A percentile compares a stretch with the other conserved stretches of the same genome.
phyloP scores from a whole-genome alignment of 37 sponge, comb jelly and placozoan genomes.

The Axinella damicornis region DNA sequence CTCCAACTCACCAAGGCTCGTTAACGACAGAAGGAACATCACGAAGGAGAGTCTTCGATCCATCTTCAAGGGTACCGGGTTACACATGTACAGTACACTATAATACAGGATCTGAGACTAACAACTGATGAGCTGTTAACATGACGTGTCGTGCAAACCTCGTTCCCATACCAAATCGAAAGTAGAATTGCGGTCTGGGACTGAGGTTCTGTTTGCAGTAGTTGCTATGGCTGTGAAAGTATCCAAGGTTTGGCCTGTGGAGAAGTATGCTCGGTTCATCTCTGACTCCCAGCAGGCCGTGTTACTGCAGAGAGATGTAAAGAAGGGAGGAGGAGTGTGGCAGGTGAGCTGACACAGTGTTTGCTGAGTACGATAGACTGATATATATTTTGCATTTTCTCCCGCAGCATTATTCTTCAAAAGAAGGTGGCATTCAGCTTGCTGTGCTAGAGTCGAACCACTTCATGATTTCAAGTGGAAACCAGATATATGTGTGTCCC shows the following conservation, averaged over 20 bases:
- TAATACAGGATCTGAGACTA: too few relatives aligned
- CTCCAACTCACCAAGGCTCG: too few relatives aligned
- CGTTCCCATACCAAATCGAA: too few relatives aligned
- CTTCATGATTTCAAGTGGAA: slow-evolving; percentile 57
- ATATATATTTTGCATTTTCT: not conserved
- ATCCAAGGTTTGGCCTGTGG: slow-evolving; percentile 60
- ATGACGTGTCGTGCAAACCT: too few relatives aligned
- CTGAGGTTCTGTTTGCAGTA: not conserved
- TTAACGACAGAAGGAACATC: not conserved
- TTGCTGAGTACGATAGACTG: not conserved
- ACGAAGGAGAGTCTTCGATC: not conserved
- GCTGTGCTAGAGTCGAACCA: slow-evolving; percentile 57
- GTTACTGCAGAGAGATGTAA: slow-evolving; percentile 9
- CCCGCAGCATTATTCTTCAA: slow-evolving; percentile 52
- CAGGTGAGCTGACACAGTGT: slow-evolving; percentile 21
- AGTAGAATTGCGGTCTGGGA: too few relatives aligned
- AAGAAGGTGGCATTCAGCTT: slow-evolving; percentile 36
- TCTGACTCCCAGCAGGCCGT: not conserved
- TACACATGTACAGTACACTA: not conserved
- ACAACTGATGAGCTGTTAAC: too few relatives aligned
- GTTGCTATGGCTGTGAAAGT: slow-evolving; percentile 6
- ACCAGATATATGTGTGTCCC: slow-evolving; percentile 37
- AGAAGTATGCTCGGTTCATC: slow-evolving; percentile 78
- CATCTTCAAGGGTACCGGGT: not conserved
- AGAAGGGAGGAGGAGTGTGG: slow-evolving; percentile 50